These are phyloP conservation scores for Gobio occitaniae DNA, from an alignment of 2,797 vertebrate species.

Conservation along the genomic window DNA sequence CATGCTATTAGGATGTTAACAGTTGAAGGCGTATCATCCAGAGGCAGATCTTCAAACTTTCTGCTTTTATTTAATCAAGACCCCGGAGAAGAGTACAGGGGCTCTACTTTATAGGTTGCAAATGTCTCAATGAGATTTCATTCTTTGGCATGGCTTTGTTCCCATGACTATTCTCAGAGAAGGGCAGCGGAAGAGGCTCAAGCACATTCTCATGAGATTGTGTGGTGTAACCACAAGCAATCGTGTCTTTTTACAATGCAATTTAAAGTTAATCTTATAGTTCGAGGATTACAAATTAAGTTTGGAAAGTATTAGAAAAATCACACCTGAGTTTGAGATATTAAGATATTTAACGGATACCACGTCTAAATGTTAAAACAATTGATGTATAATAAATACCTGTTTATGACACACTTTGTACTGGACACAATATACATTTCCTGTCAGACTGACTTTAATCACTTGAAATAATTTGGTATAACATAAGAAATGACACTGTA, in stretches of 20 bases:
- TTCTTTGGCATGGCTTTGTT: conserved; percentile 4
- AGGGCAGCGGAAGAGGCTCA: background rate
- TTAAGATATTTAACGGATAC: background rate
- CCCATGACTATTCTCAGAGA: conserved; percentile 5
- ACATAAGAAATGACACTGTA: background rate
- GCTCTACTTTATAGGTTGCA: background rate
- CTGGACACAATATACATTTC: background rate
- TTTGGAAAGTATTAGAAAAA: background rate
- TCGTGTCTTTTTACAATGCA: background rate
- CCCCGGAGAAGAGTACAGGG: background rate
- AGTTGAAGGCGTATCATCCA: conserved; percentile 21
- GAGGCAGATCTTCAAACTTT: conserved; percentile 15
- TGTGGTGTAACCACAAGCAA: conserved; percentile 13
- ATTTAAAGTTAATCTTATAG: conserved; percentile 19
- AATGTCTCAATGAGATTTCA: conserved; percentile 22
- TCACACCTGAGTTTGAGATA: background rate
- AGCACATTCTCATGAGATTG: background rate
- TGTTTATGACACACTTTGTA: background rate
- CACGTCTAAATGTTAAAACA: background rate
- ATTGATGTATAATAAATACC: background rate
- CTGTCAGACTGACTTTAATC: background rate
- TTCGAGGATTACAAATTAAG: background rate
- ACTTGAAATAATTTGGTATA: background rate
- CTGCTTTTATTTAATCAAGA: conserved; percentile 36
- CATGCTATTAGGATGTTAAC: conserved; percentile 46